Evolutionary conservation across 23 tunicate genomes (phyloP), one percentile per base, ranked within the genome.

Genomic region (Halocynthia aurantium): DNA sequence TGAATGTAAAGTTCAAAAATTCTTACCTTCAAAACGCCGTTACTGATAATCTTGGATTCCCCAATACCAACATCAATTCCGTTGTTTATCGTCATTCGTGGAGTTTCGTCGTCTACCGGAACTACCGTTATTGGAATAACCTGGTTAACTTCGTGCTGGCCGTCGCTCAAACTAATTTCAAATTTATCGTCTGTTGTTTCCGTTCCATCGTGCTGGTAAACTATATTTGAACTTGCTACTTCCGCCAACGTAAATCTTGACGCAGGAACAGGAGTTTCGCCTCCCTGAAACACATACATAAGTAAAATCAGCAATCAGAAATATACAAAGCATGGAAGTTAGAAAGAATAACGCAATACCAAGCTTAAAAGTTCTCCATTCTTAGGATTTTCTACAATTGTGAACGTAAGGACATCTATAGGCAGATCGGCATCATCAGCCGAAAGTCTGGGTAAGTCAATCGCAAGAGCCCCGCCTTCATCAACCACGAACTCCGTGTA

Each of bases 51-150:
- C 78, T 71, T 80, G 6, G 88, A 80, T 57, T 86, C 87, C 22
- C 57, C 57, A 11, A 92, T 55, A 52, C 86, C 99, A 66, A 94
- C 88, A 72, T 88, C 91, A 13, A 94, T 76, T 77, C 99, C 99
- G 71, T 84, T 88, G 67, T 94, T 94, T 49, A 94, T 94, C 20
- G 87, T 88, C 89, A 94, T 77, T 20, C 99, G 71, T 50, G 99
- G 99, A 6, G 99, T 88, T 77, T 94, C 99, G 77, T 94, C 99
- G 74, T 94, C 99, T 8, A 94, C 95, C n/a, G 95, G 99, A n/a
- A 84, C 66, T 18, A 94, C 78, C 0, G 71, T 67, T 80, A 94
- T 88, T 12, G 90, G 87, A 31, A 94, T 88, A 12, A 77, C 67
- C 76, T 76, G 57, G 10, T 83, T 68, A 22, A 76, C 87, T 72